A percentile compares a stretch with the other conserved stretches of the same genome.
These are phyloP conservation scores for Scaptomyza pallida DNA, from an alignment of 1,140 invertebrate genomes.

Conservation along the genomic window DNA sequence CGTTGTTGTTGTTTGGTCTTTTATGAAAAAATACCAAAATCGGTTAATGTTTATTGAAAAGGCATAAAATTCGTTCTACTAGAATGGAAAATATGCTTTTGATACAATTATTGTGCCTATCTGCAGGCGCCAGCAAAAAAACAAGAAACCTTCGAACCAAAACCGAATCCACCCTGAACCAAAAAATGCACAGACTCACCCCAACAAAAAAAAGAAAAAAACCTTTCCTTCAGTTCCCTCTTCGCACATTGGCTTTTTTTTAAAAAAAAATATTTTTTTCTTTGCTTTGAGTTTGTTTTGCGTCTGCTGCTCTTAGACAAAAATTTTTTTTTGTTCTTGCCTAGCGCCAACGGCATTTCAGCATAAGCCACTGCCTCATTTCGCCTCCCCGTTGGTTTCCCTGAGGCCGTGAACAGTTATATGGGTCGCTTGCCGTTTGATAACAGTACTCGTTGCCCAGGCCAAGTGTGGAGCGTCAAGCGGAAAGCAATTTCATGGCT, in stretches of 20 bases:
- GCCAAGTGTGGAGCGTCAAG: constrained; percentile 51
- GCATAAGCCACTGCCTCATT: not conserved
- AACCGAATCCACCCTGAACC: constrained; percentile 59
- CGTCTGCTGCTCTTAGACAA: constrained; percentile 35
- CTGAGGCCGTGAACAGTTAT: constrained; percentile 58
- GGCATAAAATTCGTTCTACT: constrained; percentile 84
- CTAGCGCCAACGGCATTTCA: constrained; percentile 31
- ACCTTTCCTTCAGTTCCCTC: constrained; percentile 14
- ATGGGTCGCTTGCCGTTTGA: constrained; percentile 64
- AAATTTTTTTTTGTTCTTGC: constrained; percentile 30
- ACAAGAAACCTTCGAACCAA: constrained; percentile 6
- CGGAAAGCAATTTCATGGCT: constrained; percentile 75
- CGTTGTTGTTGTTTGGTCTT: constrained; percentile 32
- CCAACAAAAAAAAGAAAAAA: constrained; percentile 5
- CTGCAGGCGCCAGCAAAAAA: constrained; percentile 62
- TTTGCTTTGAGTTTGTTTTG: constrained; percentile 75
- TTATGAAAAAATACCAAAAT: constrained; percentile 83
- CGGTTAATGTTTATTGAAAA: constrained; percentile 84
- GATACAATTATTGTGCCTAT: constrained; percentile 84
- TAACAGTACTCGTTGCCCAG: constrained; percentile 57
- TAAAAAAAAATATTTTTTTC: constrained; percentile 53
- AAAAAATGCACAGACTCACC: constrained; percentile 34
- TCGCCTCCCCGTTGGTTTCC: constrained; percentile 8
- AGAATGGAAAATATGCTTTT: constrained; percentile 84
- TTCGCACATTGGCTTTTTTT: constrained; percentile 46